phyloP scores from a whole-genome alignment of 1,140 invertebrate species.

The Drosophila sp. region DNA sequence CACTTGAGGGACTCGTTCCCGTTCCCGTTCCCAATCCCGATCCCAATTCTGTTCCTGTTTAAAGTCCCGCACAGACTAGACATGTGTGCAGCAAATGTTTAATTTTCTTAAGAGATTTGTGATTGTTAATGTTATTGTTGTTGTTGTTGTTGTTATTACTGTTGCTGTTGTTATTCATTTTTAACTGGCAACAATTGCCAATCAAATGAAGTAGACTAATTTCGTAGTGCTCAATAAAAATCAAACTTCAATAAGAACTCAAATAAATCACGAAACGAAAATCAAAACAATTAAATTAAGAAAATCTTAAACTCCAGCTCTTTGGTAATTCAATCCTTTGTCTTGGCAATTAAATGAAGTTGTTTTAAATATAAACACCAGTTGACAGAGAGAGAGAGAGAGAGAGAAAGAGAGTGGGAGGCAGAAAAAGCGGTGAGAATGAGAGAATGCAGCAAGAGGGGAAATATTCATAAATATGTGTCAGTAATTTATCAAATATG shows the following conservation, averaged over 20 bases:
- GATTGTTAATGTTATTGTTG: constrained; percentile 24
- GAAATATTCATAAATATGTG: not conserved
- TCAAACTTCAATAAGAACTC: constrained; percentile 37
- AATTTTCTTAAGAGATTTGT: constrained; percentile 30
- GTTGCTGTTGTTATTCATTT: constrained; percentile 35
- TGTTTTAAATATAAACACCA: constrained; percentile 19
- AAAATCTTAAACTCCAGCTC: constrained; percentile 13
- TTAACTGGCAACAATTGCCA: constrained; percentile 54
- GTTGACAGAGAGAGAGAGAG: not conserved
- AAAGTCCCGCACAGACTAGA: constrained; percentile 9
- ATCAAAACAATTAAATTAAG: constrained; percentile 59
- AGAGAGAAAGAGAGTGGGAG: no score
- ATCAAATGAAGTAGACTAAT: constrained; percentile 66
- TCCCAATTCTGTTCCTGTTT: constrained; percentile 11
- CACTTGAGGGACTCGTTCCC: constrained; percentile 63
- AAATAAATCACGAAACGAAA: constrained; percentile 57
- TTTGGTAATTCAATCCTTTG: constrained; percentile 65
- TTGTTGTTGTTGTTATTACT: constrained; percentile 31
- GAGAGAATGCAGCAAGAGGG: not conserved
- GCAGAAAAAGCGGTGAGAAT: no score
- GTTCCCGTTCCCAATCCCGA: no score
- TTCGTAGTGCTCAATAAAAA: constrained; percentile 58
- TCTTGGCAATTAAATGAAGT: constrained; percentile 56
- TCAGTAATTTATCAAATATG: constrained; percentile 34
- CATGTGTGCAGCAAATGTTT: constrained; percentile 80